Base-by-base conservation (phyloP, 37 sponge, comb jelly and placozoan species). In the Bolinopsis microptera region DNA sequence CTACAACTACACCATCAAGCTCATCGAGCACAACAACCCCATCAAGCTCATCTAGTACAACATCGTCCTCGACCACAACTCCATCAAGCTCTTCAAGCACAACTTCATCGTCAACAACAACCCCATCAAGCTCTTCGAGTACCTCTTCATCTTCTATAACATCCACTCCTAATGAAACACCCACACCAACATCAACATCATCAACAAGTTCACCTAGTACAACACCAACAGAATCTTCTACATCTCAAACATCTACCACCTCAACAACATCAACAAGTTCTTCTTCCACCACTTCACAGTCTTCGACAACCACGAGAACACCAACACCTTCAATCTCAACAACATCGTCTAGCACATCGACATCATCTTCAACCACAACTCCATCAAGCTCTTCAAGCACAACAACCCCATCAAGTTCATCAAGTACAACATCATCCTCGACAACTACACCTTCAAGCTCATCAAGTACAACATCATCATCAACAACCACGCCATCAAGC, bases 131-230 rank as follows among this genome's bases (percentile, higher is more conserved):
- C n/a, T n/a, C n/a, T n/a, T n/a, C n/a, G n/a, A n/a, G n/a, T n/a
- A n/a, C n/a, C n/a, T n/a, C n/a, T n/a, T n/a, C n/a, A n/a, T n/a
- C n/a, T n/a, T n/a, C n/a, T n/a, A n/a, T n/a, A n/a, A n/a, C n/a
- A n/a, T n/a, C n/a, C n/a, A n/a, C n/a, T n/a, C n/a, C n/a, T n/a
- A n/a, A n/a, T n/a, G n/a, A n/a, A n/a, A 48, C 61, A 13, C 13
- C 61, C 13, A 48, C 61, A 18, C 61, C 61, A 18, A 18, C 61
- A 48, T 18, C 61, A 48, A 48, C 61, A 5, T 48, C 76, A 75
- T 32, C 76, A 75, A 75, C 76, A 21, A 75, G 16, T 32, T 32
- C 76, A 75, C 32, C 76, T 75, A 75, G 33, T 9, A 75, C 76
- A 16, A 75, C 34, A 13, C 32, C 76, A 32, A 75, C 76, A 75